Percentiles rank a stretch among this genome's conserved stretches.
Conservation (phyloP, 2,797 vertebrate genomes). For the Anisognathus igniventris region DNA sequence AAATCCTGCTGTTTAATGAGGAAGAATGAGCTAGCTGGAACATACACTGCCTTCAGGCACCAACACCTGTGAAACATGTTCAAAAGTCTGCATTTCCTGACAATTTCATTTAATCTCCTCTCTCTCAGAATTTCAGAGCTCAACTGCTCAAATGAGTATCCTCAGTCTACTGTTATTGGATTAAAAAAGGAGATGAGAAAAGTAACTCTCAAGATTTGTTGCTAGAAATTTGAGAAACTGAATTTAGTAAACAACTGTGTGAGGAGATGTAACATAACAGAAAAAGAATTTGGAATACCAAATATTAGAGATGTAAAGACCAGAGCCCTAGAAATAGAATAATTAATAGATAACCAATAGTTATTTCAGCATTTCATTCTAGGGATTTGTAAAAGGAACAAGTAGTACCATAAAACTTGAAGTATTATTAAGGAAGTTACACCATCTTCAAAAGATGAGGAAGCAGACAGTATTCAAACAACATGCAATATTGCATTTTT, state of each 20-base stretch:
- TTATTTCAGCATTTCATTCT: neutral
- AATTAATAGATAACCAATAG: rapidly evolving
- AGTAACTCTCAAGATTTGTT: neutral
- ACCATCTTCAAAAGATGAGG: neutral
- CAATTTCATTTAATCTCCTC: neutral
- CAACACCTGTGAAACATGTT: neutral
- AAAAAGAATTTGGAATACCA: neutral
- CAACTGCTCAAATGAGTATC: neutral
- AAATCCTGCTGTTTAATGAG: neutral
- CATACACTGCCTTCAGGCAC: neutral
- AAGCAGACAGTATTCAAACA: neutral
- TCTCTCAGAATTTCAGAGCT: neutral
- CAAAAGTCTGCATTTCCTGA: neutral
- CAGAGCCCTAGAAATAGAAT: neutral
- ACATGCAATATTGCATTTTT: neutral
- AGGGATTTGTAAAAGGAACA: neutral
- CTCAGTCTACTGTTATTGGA: neutral
- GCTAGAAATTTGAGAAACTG: neutral
- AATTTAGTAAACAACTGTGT: neutral
- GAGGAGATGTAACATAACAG: rapidly evolving
- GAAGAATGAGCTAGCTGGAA: rapidly evolving
- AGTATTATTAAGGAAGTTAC: neutral
- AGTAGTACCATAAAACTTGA: neutral
- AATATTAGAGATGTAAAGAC: neutral
- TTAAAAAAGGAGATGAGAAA: neutral